phyloP scores from a whole-genome alignment of 2,888 invertebrate species.

The Tenthredo distinguenda region DNA sequence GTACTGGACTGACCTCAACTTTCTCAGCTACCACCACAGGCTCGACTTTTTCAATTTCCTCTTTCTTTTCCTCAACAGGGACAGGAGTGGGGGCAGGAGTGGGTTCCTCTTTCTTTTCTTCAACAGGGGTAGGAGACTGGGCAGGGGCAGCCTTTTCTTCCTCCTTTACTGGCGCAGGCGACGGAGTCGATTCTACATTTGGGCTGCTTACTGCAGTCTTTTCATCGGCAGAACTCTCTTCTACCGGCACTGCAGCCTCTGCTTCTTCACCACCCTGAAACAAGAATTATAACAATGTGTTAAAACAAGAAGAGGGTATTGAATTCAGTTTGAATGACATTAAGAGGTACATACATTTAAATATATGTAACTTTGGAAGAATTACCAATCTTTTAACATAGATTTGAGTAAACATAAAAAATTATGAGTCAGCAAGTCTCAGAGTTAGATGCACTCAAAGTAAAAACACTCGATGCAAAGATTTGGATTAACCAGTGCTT shows the following conservation, averaged over 20 bases:
- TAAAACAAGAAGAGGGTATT: background rate
- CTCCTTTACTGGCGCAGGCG: constrained; percentile 60
- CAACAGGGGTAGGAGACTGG: constrained; percentile 58
- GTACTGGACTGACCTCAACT: constrained; percentile 76
- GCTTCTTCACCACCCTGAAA: constrained; percentile 75
- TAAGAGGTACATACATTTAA: background rate
- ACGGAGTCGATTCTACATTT: constrained; percentile 65
- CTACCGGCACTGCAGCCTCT: constrained; percentile 62
- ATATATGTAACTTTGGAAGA: too few species aligned
- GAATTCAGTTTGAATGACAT: background rate
- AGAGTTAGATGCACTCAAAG: too few species aligned
- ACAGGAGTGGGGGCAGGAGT: constrained; percentile 65
- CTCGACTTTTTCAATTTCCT: constrained; percentile 62
- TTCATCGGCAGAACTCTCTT: constrained; percentile 68
- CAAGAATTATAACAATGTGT: constrained; percentile 15
- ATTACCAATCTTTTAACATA: too few species aligned
- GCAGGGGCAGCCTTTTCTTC: constrained; percentile 62
- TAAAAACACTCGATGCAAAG: too few species aligned
- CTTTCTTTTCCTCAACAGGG: constrained; percentile 71
- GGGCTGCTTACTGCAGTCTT: constrained; percentile 66
- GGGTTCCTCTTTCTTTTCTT: constrained; percentile 72
- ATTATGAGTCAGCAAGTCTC: too few species aligned
- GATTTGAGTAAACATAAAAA: too few species aligned
- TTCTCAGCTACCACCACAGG: constrained; percentile 70
- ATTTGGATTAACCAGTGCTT: too few species aligned